Base-by-base conservation (phyloP, 2,888 invertebrate species). In the Elegia similella region DNA sequence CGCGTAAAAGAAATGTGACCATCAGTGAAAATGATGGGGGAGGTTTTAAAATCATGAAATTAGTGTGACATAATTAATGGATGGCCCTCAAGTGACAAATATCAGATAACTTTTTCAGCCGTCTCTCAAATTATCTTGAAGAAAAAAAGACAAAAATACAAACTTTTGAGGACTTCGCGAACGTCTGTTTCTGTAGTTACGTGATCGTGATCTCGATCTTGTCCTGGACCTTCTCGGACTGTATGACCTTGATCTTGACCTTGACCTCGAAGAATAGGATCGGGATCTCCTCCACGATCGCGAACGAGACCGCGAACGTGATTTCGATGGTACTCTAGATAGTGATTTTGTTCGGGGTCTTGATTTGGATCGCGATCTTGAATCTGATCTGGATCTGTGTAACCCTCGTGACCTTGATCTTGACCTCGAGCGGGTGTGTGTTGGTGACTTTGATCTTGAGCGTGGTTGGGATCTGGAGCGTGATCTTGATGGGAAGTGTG, bases 141-240 rank as follows among this genome's bases (percentile, higher is more conserved):
- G 23, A 23, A 23, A 23, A 23, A 5, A 23, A 23, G 5, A 52
- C 61, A 1, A 56, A 68, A 68, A 77, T 85, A 88, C 89, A 80
- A 79, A 90, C 90, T 88, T 89, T 68, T 75, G 63, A 2, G 80
- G 80, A 60, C 86, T 89, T 59, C 81, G 75, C 34, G 88, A 88
- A 29, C 81, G 77, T 70, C 81, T 78, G 61, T 70, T 79, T 62
- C 80, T 77, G 68, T 79, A 77, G 57, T 76, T 79, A 64, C 79
- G 78, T 57, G 82, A 76, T 59, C 76, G 72, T 15, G 83, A 82
- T 54, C 73, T 62, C 56, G 77, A 71, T 16, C 69, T 67, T 8
- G 76, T 78, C 75, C 82, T 67, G 7, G 76, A 78, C 75, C 82
- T 63, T 7, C 76, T 80, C 7, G 76, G 74, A 67, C 85, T 88